Base-by-base conservation (phyloP, 2,888 invertebrate genomes). In the Ligdia adustata region DNA sequence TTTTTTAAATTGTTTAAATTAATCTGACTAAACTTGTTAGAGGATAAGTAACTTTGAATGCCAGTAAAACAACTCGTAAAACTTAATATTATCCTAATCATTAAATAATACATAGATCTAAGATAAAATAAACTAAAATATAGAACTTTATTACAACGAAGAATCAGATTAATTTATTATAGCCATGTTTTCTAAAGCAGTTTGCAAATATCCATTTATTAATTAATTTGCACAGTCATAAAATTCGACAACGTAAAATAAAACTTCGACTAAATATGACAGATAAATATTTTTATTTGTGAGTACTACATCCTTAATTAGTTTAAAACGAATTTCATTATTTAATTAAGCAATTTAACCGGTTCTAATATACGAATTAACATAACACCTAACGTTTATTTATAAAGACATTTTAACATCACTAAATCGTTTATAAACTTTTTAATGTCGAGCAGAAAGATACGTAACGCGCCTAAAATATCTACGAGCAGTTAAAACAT, bases 231-330 rank as follows among this genome's bases (percentile, higher is more conserved):
- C 15, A 31, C 16, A 41, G 34, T 7, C 31, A 47, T 47, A 47
- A 47, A 47, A 24, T 20, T 37, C 24, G 31, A 31, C 11, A 28
- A 18, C 7, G n/a, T 34, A n/a, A n/a, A n/a, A 29, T 18, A 27
- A 24, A 40, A 31, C 7, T 24, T 9, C 11, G 4, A 11, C 34
- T 35, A 46, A 40, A 46, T 28, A 34, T 40, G 3, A 9, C 29
- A 37, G 37, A 37, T 24, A 35, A 29, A 45, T 33, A 35, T 22
- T 26, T 13, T 18, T 35, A 29, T 40, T 46, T 46, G 35, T 12
- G 34, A 46, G 31, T 33, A 33, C 14, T 27, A 48, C 48, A 32
- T 76, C 79, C 76, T 74, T 75, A 78, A 79, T 78, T 75, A 49
- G 38, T 34, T 43, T 24, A 28, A 42, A 42, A 42, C 41, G 15